Base-by-base conservation (phyloP, 2,888 invertebrate genomes). In the Nesidiocoris tenuis region DNA sequence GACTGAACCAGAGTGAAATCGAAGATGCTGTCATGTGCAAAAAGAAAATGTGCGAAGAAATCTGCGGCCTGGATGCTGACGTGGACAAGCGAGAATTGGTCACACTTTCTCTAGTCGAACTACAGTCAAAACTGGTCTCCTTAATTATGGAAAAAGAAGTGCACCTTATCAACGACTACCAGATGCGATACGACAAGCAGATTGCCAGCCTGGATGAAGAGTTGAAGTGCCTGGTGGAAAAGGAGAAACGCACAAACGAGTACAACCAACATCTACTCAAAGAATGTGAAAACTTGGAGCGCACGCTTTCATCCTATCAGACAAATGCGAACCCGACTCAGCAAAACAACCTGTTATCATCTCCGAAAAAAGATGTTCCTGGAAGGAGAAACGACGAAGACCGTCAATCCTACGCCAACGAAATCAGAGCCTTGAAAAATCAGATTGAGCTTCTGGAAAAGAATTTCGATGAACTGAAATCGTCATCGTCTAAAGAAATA, bases 121-220 rank as follows among this genome's bases (percentile, higher is more conserved):
- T 77, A 17, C 75, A 77, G 23, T 61, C 54, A 16, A 71, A 65
- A 61, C 61, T 77, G 65, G 61, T 75, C 1, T 57, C 57, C 0
- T 54, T 61, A 9, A 75, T 77, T 7, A 71, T 75, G 57, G 71
- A 77, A 18, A 75, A 66, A 66, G 77, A 77, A 54, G 25, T 54
- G 21, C 17, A 17, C 22, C 17, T 75, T 1, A 71, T 77, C 21
- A 19, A 9, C 2, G 24, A 74, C 9, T 23, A 24, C 21, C 17
- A 18, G 23, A 16, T n/a, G 9, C 57, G 75, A 54, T 72, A 75
- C 23, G 77, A 77, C 54, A 71, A 22, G 12, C 59, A 75, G 75
- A 39, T 77, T n/a, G 61, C 71, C 12, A 61, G 24, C 12, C 70
- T 39, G 24, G 22, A 55, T 1, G 67, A 75, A 22, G 22, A 57